These are phyloP conservation scores for Neodiprion virginianus DNA, from an alignment of 1,140 invertebrate species.

Conservation along the genomic window DNA sequence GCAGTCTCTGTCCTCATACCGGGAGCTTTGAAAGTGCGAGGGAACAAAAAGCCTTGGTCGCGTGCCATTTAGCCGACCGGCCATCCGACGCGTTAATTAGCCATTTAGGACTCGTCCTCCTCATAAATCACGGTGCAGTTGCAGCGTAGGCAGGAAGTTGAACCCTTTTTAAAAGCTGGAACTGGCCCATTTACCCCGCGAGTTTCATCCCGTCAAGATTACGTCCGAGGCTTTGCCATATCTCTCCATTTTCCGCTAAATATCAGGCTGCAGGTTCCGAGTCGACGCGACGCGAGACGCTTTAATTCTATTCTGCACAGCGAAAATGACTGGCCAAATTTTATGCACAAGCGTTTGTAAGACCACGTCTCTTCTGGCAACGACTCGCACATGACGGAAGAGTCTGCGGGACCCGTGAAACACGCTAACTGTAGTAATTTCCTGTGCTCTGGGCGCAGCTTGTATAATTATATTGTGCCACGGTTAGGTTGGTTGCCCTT, in stretches of 20 bases:
- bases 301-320: neutral
- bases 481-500: too few species aligned
- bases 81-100: neutral
- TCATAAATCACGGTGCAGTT: neutral
- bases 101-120: neutral
- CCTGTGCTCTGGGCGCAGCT: too few species aligned
- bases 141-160: neutral
- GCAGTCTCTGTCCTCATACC: too few species aligned
- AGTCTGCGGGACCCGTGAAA: too few species aligned
- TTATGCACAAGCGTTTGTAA: too few species aligned
- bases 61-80: neutral
- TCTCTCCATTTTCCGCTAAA: neutral
- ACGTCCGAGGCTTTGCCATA: neutral
- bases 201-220: neutral
- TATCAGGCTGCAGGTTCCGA: neutral
- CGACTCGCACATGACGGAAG: too few species aligned
- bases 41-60: neutral
- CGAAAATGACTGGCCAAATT: neutral
- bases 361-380: too few species aligned
- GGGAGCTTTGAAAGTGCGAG: neutral
- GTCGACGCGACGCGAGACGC: neutral
- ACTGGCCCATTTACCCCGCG: neutral
- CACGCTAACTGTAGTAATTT: too few species aligned
- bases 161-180: neutral
- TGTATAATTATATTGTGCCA: too few species aligned